Conservation (phyloP, 2,888 invertebrate genomes). For the Pyrrhosoma nymphula region DNA sequence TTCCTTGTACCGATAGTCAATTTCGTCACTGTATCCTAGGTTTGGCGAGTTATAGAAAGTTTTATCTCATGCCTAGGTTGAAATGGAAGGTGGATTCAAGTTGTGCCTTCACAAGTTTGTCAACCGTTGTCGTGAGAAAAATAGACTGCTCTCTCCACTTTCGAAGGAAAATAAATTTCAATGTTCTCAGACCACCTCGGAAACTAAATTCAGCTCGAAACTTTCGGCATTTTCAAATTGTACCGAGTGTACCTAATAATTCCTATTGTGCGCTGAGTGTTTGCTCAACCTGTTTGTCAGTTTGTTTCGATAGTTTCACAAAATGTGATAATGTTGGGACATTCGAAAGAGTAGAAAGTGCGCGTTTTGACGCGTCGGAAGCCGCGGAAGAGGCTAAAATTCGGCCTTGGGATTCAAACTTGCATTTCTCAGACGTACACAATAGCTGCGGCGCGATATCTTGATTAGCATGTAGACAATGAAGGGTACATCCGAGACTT, state of each 20-base stretch:
- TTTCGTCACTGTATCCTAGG: neutral
- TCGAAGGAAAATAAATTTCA: neutral
- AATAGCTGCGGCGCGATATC: no score
- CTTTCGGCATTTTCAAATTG: neutral
- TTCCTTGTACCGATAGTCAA: no score
- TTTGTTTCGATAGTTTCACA: neutral
- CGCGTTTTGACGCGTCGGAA: neutral
- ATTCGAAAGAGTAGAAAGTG: neutral
- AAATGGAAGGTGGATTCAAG: neutral
- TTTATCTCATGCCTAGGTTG: neutral
- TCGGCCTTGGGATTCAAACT: neutral
- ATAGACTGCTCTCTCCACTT: neutral
- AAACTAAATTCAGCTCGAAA: neutral
- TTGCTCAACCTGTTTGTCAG: neutral
- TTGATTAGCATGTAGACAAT: no score
- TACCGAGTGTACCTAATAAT: neutral
- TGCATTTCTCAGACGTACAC: no score
- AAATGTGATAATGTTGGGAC: neutral
- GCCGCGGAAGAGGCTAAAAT: neutral
- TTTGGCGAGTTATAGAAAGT: neutral
- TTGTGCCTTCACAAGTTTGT: neutral
- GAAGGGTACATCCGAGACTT: neutral
- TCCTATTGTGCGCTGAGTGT: neutral
- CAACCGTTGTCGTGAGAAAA: neutral
- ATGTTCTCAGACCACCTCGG: neutral